Conservation (phyloP, 1,140 invertebrate genomes). For the Neelides sp. region DNA sequence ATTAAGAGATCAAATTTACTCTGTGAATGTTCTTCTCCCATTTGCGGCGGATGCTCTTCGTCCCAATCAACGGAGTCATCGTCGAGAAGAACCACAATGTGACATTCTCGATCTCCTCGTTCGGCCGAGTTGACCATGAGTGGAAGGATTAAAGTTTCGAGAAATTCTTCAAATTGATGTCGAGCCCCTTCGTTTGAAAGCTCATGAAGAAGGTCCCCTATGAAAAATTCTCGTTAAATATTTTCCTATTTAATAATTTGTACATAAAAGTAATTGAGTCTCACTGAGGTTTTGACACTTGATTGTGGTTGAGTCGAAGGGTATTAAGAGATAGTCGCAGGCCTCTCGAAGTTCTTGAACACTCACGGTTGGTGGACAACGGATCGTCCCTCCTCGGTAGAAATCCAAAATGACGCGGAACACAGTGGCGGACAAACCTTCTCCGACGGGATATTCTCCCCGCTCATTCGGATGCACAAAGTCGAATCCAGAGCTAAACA, state of each 20-base stretch:
- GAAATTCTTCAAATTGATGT: slow-evolving; percentile 87
- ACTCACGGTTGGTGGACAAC: slow-evolving; percentile 69
- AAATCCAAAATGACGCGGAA: slow-evolving; percentile 93
- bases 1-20: slow-evolving; percentile 44
- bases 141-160: slow-evolving; percentile 89
- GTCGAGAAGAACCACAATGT: slow-evolving; percentile 89
- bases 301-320: slow-evolving; percentile 78
- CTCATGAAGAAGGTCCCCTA: slow-evolving; percentile 90
- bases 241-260: slow-evolving; percentile 1
- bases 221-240: slow-evolving; percentile 30
- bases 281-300: slow-evolving; percentile 87
- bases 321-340: slow-evolving; percentile 95
- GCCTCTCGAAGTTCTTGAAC: slow-evolving; percentile 93
- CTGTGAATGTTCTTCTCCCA: slow-evolving; percentile 96
- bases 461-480: slow-evolving; percentile 86
- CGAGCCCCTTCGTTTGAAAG: slow-evolving; percentile 96
- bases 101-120: slow-evolving; percentile 73
- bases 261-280: slow-evolving; percentile 34
- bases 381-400: slow-evolving; percentile 78
- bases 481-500: slow-evolving; percentile 90
- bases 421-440: slow-evolving; percentile 88
- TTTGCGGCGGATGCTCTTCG: slow-evolving; percentile 94
- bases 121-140: slow-evolving; percentile 91
- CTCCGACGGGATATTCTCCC: slow-evolving; percentile 96
- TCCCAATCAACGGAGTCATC: slow-evolving; percentile 97